Percentiles rank a stretch among this genome's conserved stretches.
Evolutionary conservation across 2,797 vertebrate species (phyloP).

Genomic region (Notamacropus eugenii): DNA sequence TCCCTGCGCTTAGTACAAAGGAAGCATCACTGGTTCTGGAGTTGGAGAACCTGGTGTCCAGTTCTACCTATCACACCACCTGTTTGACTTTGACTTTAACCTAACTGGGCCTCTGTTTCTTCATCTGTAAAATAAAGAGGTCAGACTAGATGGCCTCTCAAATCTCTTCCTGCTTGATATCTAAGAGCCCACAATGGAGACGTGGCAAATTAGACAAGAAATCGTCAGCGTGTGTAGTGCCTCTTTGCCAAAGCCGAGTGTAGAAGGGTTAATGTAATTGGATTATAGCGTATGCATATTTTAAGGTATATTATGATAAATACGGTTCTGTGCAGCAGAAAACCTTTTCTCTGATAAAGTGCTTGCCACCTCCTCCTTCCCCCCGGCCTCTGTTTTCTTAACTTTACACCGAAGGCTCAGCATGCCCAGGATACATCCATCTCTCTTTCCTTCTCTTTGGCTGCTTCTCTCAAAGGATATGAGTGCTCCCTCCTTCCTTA

Average conservation of each 20-base stretch:
- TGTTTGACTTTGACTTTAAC: not conserved
- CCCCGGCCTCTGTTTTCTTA: conserved; percentile 79
- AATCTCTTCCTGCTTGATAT: not conserved
- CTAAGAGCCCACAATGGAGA: not conserved
- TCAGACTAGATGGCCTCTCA: not conserved
- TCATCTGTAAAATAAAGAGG: not conserved
- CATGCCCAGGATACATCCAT: conserved; percentile 73
- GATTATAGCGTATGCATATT: conserved; percentile 14
- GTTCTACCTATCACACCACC: not conserved
- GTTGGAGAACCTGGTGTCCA: not conserved
- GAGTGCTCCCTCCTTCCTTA: conserved; percentile 89
- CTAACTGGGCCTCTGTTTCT: not conserved
- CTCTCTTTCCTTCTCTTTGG: conserved; percentile 60
- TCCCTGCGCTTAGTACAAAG: not conserved
- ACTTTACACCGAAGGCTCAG: conserved; percentile 82
- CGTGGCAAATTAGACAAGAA: not conserved
- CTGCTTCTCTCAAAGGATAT: conserved; percentile 87
- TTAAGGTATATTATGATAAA: conserved; percentile 69
- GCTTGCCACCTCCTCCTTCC: conserved; percentile 67
- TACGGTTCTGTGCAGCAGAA: conserved; percentile 7
- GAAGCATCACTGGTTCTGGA: not conserved
- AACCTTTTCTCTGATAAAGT: conserved; percentile 75
- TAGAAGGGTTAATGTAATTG: conserved; percentile 14
- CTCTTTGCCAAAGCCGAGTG: conserved; percentile 27
- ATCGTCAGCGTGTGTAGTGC: not conserved